phyloP scores from a whole-genome alignment of 2,113 vertebrate genomes.

The Oryzias javanicus region DNA sequence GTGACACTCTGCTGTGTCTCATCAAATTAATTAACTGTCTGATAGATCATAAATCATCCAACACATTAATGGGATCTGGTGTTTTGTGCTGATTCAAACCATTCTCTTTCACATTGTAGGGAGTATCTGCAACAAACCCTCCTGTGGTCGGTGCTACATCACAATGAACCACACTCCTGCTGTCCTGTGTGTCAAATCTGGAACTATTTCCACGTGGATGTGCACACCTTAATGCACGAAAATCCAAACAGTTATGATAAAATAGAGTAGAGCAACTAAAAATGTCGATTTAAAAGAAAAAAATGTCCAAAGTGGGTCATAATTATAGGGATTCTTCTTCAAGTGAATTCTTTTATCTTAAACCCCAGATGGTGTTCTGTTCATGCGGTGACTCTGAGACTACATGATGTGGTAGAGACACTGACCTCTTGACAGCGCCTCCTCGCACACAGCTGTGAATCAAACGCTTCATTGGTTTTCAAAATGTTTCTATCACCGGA shows the following conservation, averaged over 20 bases:
- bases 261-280: too few relatives aligned
- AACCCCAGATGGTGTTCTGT: constrained; percentile 51
- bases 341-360: constrained; percentile 15
- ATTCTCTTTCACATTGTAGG: constrained; percentile 45
- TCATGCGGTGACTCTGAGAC: constrained; percentile 30
- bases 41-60: constrained; percentile 71
- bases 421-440: constrained; percentile 50
- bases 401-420: constrained; percentile 43
- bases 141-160: constrained; percentile 36
- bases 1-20: constrained; percentile 71
- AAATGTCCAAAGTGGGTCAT: too few relatives aligned
- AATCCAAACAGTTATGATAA: neutral
- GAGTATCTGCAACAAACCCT: constrained; percentile 47
- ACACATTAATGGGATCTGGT: constrained; percentile 54
- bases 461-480: constrained; percentile 43
- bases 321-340: neutral
- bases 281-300: too few relatives aligned
- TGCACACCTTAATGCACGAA: neutral
- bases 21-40: constrained; percentile 74
- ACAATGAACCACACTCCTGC: constrained; percentile 17
- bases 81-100: constrained; percentile 67
- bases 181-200: constrained; percentile 23
- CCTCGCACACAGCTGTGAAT: constrained; percentile 55
- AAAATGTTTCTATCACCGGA: constrained; percentile 46
- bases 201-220: neutral